Evolutionary conservation across 2,113 vertebrate genomes (phyloP), one percentile per base, ranked within the genome.

Genomic region (Toxotes chatareus): DNA sequence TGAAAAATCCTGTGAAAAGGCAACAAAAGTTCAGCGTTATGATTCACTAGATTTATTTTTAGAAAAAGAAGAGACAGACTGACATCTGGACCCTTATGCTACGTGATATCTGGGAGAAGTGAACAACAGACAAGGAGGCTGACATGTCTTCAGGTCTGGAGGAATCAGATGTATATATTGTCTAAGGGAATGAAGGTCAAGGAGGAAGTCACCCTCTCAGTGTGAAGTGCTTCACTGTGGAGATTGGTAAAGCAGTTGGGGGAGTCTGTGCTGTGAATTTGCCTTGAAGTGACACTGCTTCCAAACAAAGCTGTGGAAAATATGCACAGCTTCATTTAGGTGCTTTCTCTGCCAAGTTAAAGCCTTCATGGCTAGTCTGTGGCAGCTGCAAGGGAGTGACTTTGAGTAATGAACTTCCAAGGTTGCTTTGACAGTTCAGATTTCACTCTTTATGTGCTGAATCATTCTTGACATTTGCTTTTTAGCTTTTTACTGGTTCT

Each of bases 221-320:
- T 36, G 73, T 68, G 59, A 75, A 76, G 11, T 6, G 32, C 62
- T 76, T 55, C 21, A 49, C 40, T 34, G 27, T 27, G 27, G 27
- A 1, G 42, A 66, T 55, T 64, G 27, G 31, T 8, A 9, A 66
- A 32, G 57, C 47, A 62, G 72, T 38, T 60, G 53, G 70, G 65
- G 65, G 46, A 79, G 65, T 38, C 32, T 71, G 40, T 47, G 36
- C 62, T 79, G 76, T 40, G 62, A 79, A 70, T 51, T 73, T 44
- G 57, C 8, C 27, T 73, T 59, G 23, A 83, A 81, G 70, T 63
- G 5, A 57, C 42, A 19, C 51, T 0, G 23, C 59, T 80, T 79
- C 69, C 75, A 86, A 88, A 83, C 65, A 70, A 62, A 87, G 86
- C 81, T n/a, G 49, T 57, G 89, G 90, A 92, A 93, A 92, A 73